A percentile compares a stretch with the other conserved stretches of the same genome.
Conservation (phyloP, 2,888 invertebrate genomes). For the Callimorpha dominula region DNA sequence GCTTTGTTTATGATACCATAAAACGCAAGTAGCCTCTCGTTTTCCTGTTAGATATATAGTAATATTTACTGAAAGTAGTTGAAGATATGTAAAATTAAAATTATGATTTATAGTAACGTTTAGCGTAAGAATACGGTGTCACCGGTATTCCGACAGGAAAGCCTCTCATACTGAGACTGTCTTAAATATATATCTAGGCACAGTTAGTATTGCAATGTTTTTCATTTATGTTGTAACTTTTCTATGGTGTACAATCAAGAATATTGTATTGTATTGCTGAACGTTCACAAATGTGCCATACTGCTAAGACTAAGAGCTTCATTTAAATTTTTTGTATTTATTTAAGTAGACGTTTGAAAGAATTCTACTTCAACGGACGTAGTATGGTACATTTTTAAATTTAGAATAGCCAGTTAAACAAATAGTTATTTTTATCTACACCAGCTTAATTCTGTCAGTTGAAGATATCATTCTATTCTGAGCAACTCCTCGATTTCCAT, state of each 20-base stretch:
- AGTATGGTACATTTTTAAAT: not conserved
- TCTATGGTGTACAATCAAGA: too few species aligned
- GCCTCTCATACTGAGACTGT: too few species aligned
- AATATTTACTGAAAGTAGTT: not conserved
- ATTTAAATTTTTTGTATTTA: not conserved
- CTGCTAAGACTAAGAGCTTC: not conserved
- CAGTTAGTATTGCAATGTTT: not conserved
- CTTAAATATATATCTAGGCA: too few species aligned
- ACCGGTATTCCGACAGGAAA: not conserved
- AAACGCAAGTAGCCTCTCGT: not conserved
- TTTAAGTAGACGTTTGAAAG: not conserved
- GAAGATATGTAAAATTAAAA: not conserved
- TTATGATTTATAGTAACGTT: not conserved
- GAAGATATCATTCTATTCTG: not conserved
- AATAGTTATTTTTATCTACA: not conserved
- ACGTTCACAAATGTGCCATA: not conserved
- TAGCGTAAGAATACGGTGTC: not conserved
- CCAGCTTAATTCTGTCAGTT: not conserved
- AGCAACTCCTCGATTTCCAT: not conserved
- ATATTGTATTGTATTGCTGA: too few species aligned
- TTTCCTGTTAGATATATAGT: not conserved
- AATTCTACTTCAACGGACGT: not conserved
- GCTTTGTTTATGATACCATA: not conserved
- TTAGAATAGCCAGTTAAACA: not conserved
- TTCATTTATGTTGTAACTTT: too few species aligned